Evolutionary conservation across 1,140 invertebrate genomes (phyloP).

Genomic region (Aphelenchoides avenae): DNA sequence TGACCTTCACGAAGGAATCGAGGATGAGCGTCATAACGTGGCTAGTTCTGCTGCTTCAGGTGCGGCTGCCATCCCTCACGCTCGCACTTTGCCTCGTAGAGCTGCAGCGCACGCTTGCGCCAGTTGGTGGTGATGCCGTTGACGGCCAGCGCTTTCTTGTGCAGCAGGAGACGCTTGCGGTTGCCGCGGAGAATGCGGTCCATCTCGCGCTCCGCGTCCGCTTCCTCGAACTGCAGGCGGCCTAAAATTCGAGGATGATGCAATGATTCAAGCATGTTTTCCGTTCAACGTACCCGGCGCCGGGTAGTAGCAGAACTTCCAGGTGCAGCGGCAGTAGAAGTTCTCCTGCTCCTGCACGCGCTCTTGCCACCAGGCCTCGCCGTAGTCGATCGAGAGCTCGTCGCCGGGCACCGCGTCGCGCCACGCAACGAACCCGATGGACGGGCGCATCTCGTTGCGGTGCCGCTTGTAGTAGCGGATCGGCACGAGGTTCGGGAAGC

Average conservation of each 20-base stretch:
- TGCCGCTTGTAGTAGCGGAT: slow-evolving; percentile 29
- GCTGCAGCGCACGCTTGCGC: no score
- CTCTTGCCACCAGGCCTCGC: slow-evolving; percentile 20
- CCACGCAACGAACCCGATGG: slow-evolving; percentile 15
- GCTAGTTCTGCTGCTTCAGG: no score
- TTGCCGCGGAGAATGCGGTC: slow-evolving; percentile 2
- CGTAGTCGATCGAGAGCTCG: slow-evolving; percentile 34
- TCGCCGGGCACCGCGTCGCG: slow-evolving; percentile 31
- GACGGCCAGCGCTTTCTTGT: no score
- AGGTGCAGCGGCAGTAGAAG: slow-evolving; percentile 21
- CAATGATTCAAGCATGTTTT: no score
- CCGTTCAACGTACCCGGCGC: slow-evolving; percentile 24
- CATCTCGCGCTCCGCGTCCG: slow-evolving; percentile 10
- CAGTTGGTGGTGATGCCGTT: no score
- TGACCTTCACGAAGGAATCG: no score
- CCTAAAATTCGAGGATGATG: no score
- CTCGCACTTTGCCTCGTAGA: no score
- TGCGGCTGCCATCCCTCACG: no score
- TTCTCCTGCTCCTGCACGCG: slow-evolving; percentile 9
- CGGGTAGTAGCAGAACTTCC: slow-evolving; percentile 22
- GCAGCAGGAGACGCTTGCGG: slow-evolving; percentile 4
- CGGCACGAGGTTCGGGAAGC: slow-evolving; percentile 23
- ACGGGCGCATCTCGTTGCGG: slow-evolving; percentile 11
- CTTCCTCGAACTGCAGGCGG: slow-evolving; percentile 1
- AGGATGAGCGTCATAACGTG: no score